Evolutionary conservation across 2,797 vertebrate genomes (phyloP).

Genomic region (Urophycis tenuis): DNA sequence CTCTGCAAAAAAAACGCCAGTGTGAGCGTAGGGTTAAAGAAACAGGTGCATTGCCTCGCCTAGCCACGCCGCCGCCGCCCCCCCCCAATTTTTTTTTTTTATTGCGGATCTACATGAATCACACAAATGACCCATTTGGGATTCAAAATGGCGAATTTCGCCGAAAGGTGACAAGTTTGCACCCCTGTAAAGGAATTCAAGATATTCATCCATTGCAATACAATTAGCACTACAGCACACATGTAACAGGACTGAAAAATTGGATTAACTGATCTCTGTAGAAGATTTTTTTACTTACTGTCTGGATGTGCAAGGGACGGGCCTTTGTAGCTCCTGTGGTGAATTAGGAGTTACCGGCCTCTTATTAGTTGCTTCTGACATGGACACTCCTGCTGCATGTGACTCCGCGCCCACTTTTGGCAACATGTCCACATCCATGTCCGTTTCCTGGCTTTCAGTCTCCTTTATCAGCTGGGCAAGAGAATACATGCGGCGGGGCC

Average conservation of each 20-base stretch:
- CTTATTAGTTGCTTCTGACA: slow-evolving; percentile 11
- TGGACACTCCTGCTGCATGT: neutral
- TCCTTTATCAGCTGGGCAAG: slow-evolving; percentile 61
- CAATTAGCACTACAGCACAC: too few relatives aligned
- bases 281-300: slow-evolving; percentile 32
- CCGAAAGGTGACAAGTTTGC: too few relatives aligned
- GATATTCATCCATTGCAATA: too few relatives aligned
- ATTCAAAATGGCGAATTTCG: too few relatives aligned
- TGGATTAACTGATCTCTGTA: neutral
- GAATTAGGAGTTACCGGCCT: neutral
- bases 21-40: too few relatives aligned
- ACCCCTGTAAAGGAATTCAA: too few relatives aligned
- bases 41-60: too few relatives aligned
- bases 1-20: too few relatives aligned
- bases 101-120: too few relatives aligned
- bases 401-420: neutral
- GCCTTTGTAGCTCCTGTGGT: slow-evolving; percentile 8
- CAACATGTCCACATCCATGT: slow-evolving; percentile 10
- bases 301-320: rapidly evolving
- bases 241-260: neutral
- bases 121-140: too few relatives aligned
- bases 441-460: slow-evolving; percentile 60
- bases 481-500: slow-evolving; percentile 25
- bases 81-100: too few relatives aligned
- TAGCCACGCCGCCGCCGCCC: too few relatives aligned